A percentile compares a stretch with the other conserved stretches of the same genome.
Evolutionary conservation across 2,113 vertebrate genomes (phyloP).

Genomic region (Gnathonemus longibarbis): DNA sequence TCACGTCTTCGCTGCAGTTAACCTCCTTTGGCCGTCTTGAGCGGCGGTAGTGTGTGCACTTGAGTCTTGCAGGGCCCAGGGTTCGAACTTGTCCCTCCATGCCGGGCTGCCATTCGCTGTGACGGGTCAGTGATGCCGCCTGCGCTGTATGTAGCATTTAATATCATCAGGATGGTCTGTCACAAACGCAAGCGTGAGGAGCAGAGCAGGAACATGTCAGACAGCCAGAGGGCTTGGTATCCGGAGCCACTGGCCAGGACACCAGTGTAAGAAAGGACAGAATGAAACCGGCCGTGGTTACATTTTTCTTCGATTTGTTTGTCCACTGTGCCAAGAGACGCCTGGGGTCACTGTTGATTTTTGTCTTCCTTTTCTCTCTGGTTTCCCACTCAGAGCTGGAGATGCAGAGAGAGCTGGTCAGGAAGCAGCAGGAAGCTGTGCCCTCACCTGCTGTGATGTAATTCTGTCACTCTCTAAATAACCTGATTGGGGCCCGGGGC

Average conservation of each 20-base stretch:
- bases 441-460: not conserved
- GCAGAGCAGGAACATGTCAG: not conserved
- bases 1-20: not conserved
- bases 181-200: not conserved
- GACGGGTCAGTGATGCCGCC: not conserved
- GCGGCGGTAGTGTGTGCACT: not conserved
- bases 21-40: not conserved
- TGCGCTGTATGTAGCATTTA: not conserved
- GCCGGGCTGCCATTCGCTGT: not conserved
- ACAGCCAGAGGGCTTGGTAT: not conserved
- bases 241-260: not conserved
- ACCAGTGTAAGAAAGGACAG: not conserved
- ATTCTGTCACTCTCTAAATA: conserved; percentile 11
- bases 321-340: not conserved
- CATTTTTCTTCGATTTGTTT: not conserved
- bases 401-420: not conserved
- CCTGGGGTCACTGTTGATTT: not conserved
- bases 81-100: not conserved
- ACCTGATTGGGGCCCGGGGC: not conserved
- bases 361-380: not conserved
- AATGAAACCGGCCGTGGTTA: not conserved
- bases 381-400: not conserved
- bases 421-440: not conserved
- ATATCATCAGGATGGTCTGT: not conserved
- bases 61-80: not conserved